phyloP scores from a whole-genome alignment of 1,140 invertebrate species.

The Sarcophaga peregrina region DNA sequence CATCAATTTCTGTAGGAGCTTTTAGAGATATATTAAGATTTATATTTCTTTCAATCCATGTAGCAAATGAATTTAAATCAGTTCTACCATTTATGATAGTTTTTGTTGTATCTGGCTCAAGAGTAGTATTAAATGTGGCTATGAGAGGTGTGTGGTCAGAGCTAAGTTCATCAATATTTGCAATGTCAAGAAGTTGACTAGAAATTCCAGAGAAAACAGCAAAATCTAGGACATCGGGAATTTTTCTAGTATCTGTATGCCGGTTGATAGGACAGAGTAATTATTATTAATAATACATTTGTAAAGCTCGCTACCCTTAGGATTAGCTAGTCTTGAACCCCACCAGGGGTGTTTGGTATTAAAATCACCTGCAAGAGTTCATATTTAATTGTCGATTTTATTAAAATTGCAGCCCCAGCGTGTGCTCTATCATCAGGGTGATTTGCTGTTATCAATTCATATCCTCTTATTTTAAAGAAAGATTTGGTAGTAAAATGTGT shows the following conservation, averaged over 20 bases:
- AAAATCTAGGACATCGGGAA: constrained; percentile 26
- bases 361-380: too few species aligned
- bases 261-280: constrained; percentile 11
- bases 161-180: constrained; percentile 28
- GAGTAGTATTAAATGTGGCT: background rate
- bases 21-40: constrained; percentile 18
- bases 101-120: too few species aligned
- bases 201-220: too few species aligned
- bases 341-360: too few species aligned
- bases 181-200: too few species aligned
- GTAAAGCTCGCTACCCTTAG: constrained; percentile 33
- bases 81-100: background rate
- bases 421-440: constrained; percentile 45
- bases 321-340: constrained; percentile 28
- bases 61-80: background rate
- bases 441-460: constrained; percentile 37
- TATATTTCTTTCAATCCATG: background rate
- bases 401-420: constrained; percentile 45
- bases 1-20: constrained; percentile 19
- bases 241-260: constrained; percentile 15
- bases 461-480: constrained; percentile 43
- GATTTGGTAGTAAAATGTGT: constrained; percentile 44
- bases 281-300: constrained; percentile 21
- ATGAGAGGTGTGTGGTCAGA: constrained; percentile 20
- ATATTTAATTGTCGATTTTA: constrained; percentile 44